Conservation (phyloP, 2,888 invertebrate species). For the Auanema freiburgensis region DNA sequence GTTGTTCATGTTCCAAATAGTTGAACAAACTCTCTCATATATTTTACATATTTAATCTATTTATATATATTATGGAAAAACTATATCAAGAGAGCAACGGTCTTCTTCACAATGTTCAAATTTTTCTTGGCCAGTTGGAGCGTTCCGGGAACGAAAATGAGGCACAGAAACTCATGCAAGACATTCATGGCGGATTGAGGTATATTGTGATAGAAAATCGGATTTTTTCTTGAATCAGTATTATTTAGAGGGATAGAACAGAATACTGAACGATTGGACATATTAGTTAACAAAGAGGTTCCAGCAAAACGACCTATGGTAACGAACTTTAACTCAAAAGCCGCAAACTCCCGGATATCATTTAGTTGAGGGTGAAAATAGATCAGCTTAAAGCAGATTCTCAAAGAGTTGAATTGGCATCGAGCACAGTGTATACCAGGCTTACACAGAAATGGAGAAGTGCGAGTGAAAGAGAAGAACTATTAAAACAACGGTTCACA, state of each 20-base stretch:
- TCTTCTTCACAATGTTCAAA: slow-evolving; percentile 49
- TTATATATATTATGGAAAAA: slow-evolving; percentile 45
- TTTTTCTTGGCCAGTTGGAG: slow-evolving; percentile 50
- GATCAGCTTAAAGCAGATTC: slow-evolving; percentile 56
- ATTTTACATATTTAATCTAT: slow-evolving; percentile 5
- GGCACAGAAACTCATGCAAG: slow-evolving; percentile 52
- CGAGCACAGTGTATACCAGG: slow-evolving; percentile 46
- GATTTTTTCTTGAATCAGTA: too few relatives aligned
- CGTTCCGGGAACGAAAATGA: slow-evolving; percentile 49
- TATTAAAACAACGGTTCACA: slow-evolving; percentile 48
- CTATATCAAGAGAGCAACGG: slow-evolving; percentile 56
- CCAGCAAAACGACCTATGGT: slow-evolving; percentile 43
- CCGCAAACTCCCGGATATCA: too few relatives aligned
- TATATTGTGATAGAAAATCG: slow-evolving; percentile 25
- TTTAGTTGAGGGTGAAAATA: slow-evolving; percentile 47
- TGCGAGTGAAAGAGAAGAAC: slow-evolving; percentile 55
- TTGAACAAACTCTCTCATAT: slow-evolving; percentile 4
- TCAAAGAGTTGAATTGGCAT: slow-evolving; percentile 41
- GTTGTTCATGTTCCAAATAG: too few relatives aligned
- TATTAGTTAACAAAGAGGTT: slow-evolving; percentile 49
- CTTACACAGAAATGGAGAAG: slow-evolving; percentile 59
- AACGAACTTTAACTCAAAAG: slow-evolving; percentile 1
- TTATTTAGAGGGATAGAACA: slow-evolving; percentile 39
- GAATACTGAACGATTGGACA: slow-evolving; percentile 45
- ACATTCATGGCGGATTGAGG: slow-evolving; percentile 51